phyloP scores from a whole-genome alignment of 1,140 invertebrate species.

The Camponotus pennsylvanicus region DNA sequence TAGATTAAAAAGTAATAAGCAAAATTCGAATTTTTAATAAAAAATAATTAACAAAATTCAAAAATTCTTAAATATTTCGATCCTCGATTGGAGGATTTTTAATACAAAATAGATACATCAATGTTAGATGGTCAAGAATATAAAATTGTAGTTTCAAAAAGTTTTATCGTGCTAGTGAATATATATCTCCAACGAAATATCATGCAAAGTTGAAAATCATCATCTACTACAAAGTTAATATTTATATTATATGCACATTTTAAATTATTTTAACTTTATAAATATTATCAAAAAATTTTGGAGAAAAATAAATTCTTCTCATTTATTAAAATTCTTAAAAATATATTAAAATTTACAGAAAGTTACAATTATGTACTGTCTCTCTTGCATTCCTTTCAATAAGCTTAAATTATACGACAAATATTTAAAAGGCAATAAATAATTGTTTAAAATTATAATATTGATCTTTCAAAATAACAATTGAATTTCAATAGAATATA shows the following conservation, averaged over 20 bases:
- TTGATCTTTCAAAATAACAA: neutral
- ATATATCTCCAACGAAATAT: too few relatives aligned
- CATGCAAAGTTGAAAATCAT: too few relatives aligned
- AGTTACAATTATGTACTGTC: too few relatives aligned
- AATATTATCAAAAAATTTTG: neutral
- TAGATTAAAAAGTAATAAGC: too few relatives aligned
- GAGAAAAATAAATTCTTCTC: neutral
- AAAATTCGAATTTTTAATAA: too few relatives aligned
- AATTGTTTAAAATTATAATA: neutral
- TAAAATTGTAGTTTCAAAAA: too few relatives aligned
- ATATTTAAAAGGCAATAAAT: neutral
- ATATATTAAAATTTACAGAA: neutral
- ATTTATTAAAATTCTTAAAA: neutral
- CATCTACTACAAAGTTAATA: neutral
- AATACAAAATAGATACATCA: too few relatives aligned
- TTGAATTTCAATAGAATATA: slow-evolving; percentile 5
- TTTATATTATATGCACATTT: neutral
- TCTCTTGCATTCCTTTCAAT: neutral
- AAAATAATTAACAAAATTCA: too few relatives aligned
- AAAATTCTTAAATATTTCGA: too few relatives aligned
- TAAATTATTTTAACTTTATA: neutral
- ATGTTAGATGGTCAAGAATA: too few relatives aligned
- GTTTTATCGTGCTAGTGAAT: too few relatives aligned
- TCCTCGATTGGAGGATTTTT: too few relatives aligned
- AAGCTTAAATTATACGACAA: neutral